Base-by-base conservation (phyloP, 1,140 invertebrate species). In the Vanessa atalanta region DNA sequence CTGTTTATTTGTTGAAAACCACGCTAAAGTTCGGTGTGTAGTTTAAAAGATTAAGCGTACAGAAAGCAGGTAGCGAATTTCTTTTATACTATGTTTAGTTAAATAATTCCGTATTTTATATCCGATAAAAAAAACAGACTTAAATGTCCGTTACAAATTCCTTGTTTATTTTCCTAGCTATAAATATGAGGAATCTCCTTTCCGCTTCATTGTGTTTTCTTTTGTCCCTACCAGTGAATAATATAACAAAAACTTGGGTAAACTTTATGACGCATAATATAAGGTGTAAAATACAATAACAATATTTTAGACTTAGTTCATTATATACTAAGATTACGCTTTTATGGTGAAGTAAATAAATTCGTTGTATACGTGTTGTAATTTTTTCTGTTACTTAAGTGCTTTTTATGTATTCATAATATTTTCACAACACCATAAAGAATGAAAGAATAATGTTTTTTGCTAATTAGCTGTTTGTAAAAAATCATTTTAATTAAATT, bases 181-280 rank as follows among this genome's bases (percentile, higher is more conserved):
- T 57, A 20, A 57, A 23, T 23, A 57, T 23, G 20, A 26, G 20
- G 16, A n/a, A 53, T 53, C 37, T 43, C 51, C 53, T 23, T 57
- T 57, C 20, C 20, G 53, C 11, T 57, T 57, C 53, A 57, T 57
- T 23, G 53, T 12, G 53, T 57, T 23, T 57, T n/a, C 53, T 57
- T 57, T 57, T 23, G 53, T 57, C 53, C 53, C 20, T 23, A 13
- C 20, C 20, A 23, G 53, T 57, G 12, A 57, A 57, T 57, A 26
- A 23, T 23, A 57, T 0, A 53, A 53, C n/a, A n/a, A 16, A 23
- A 57, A 13, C 53, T 7, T 23, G 9, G 3, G 8, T 43, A 43
- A 13, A 57, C 53, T 23, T n/a, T 57, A 57, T 23, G 9, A 26
- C 9, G 11, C 9, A 57, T n/a, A 13, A 6, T 26, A 57, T 57